Percentiles rank a stretch among this genome's conserved stretches.
phyloP scores from a whole-genome alignment of 2,797 vertebrate genomes.

The Somateria mollissima region DNA sequence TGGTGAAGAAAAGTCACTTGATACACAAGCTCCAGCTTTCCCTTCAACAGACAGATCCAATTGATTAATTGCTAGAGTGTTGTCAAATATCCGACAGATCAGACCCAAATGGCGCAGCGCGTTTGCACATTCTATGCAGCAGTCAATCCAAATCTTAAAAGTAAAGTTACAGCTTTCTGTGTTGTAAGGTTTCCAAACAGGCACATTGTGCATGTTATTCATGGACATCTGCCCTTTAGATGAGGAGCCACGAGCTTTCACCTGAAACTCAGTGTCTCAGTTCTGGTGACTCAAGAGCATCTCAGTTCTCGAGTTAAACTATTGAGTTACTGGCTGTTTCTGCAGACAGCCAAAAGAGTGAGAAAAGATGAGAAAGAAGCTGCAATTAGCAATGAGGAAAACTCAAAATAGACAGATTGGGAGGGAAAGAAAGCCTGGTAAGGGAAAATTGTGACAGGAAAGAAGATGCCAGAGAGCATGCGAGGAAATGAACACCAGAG shows the following conservation, averaged over 20 bases:
- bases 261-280: not conserved
- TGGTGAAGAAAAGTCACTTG: not conserved
- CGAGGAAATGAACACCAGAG: not conserved
- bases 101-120: not conserved
- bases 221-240: not conserved
- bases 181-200: not conserved
- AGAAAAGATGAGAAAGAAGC: not conserved
- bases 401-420: fast-evolving
- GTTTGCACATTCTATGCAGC: not conserved
- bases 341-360: not conserved
- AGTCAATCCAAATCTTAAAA: not conserved
- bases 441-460: fast-evolving
- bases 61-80: not conserved
- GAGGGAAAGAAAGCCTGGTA: not conserved
- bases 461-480: not conserved
- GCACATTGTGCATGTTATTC: not conserved
- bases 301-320: not conserved
- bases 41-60: not conserved
- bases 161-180: not conserved
- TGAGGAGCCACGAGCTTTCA: not conserved
- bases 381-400: not conserved
- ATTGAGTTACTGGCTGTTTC: not conserved
- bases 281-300: too few species aligned
- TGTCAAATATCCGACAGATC: not conserved
- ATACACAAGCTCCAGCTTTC: not conserved